Base-by-base conservation (phyloP, 2,797 vertebrate species). In the Allobates femoralis region DNA sequence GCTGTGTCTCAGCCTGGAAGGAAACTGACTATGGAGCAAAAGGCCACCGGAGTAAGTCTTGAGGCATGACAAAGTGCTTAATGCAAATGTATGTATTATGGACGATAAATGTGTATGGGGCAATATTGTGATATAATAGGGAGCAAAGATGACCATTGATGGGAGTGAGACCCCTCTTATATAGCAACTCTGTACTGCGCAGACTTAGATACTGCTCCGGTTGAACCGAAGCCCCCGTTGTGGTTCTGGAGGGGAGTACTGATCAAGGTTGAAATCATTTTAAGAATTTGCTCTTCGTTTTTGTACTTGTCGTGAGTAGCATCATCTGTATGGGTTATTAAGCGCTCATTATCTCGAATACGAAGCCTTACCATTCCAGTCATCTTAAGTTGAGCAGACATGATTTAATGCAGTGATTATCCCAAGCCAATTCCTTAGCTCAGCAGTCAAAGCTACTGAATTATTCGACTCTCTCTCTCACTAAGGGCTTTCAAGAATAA, bases 401-500 rank as follows among this genome's bases (percentile, higher is more conserved):
- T 51, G 37, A 89, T 79, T 85, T 90, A 90, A 88, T 81, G 14
- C 76, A 85, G 84, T 89, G 84, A 89, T 89, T 89, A 91, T 85
- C 51, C 19, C 51, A 30, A 60, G 2, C 19, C 88, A 76, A 89
- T 90, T 82, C 90, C 79, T 86, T 79, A 84, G 85, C n/a, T 90
- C 58, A 79, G 84, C 50, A 89, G 19, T 89, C 58, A 82, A 81
- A 46, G 88, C 28, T 76, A 46, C 85, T 87, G 87, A 91, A 89
- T 91, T 91, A 89, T 88, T 90, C 69, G 90, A 34, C 53, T 78
- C 81, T 77, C 81, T 77, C 82, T 92, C 89, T 85, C 86, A 90
- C 80, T 82, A 89, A 91, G 86, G 83, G 73, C 37, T 76, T 88
- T 89, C 73, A 84, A 86, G 11, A 46, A 46, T 46, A 46, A 46